Evolutionary conservation across 2,888 invertebrate species (phyloP), one percentile per base, ranked within the genome.

Genomic region (Lepidocyrtoides sp.): DNA sequence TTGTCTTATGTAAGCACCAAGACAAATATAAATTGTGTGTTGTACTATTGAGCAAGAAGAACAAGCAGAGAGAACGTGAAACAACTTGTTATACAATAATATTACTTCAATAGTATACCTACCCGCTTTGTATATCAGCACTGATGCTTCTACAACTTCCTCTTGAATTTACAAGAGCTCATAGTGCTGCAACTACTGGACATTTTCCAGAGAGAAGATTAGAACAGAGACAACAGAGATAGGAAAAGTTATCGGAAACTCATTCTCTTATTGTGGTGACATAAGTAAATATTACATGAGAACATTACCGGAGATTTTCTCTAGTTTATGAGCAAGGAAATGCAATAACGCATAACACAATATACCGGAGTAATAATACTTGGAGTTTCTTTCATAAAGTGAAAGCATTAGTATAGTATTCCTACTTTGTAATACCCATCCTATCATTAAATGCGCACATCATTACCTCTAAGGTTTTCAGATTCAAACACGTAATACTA

Each of bases 181-280:
- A 32, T 32, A 10, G 66, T 2, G 23, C 29, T 32, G 2, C 36
- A n/a, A n/a, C n/a, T 7, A 36, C 48, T 44, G 51, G 32, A 79
- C 51, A 54, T 54, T 79, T 54, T 79, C 23, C 75, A 72, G 44
- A 41, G 72, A 72, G 44, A 17, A 36, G 23, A 32, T 14, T 1
- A 23, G 17, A 32, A 7, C 1, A 20, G 51, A 79, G 32, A 54
- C 26, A 26, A 51, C 51, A 72, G 32, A 69, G 32, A 72, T 44
- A 63, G 81, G 75, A 66, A 84, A 85, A 85, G 20, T 54, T 51
- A 85, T 85, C 85, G 85, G 85, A 85, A 85, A 85, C 72, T 75
- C 85, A 85, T 72, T 75, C 85, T 12, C 41, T 12, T 75, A 75
- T 54, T 72, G 72, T 20, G 54, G 77, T 79, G 77, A 79, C 77